phyloP scores from a whole-genome alignment of 2,888 invertebrate species.

The Drosophila subsilvestris region DNA sequence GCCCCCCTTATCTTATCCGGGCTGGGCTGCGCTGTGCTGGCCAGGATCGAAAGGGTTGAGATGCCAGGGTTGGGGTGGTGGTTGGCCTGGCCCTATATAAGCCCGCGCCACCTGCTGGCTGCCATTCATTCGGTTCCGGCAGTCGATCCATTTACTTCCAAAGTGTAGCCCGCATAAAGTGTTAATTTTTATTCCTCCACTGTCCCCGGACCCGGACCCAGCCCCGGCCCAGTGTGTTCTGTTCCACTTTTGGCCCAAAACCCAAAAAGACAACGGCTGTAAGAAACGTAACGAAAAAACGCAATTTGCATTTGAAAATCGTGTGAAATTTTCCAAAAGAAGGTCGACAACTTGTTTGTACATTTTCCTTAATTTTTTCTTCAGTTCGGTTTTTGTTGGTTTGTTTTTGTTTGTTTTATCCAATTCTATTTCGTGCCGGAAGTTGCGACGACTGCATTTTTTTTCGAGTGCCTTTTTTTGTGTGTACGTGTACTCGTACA shows the following conservation, averaged over 20 bases:
- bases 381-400: conserved; percentile 26
- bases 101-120: conserved; percentile 71
- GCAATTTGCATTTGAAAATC: conserved; percentile 74
- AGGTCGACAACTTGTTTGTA: conserved; percentile 53
- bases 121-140: conserved; percentile 76
- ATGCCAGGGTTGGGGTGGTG: conserved; percentile 33
- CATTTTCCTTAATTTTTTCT: conserved; percentile 33
- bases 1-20: conserved; percentile 70
- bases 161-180: conserved; percentile 71
- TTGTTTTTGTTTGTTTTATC: conserved; percentile 6
- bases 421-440: conserved; percentile 41
- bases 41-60: conserved; percentile 60
- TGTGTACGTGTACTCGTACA: conserved; percentile 20
- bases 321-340: conserved; percentile 68
- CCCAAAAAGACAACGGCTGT: conserved; percentile 18
- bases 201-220: too few species aligned
- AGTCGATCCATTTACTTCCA: conserved; percentile 41
- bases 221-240: neutral
- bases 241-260: conserved; percentile 46
- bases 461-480: conserved; percentile 16
- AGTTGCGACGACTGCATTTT: conserved; percentile 52
- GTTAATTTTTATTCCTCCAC: conserved; percentile 49
- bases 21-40: conserved; percentile 35
- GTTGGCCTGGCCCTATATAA: conserved; percentile 70
- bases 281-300: conserved; percentile 24